A percentile compares a stretch with the other conserved stretches of the same genome.
Evolutionary conservation across 2,113 vertebrate species (phyloP).

Genomic region (Apodemus sylvaticus): DNA sequence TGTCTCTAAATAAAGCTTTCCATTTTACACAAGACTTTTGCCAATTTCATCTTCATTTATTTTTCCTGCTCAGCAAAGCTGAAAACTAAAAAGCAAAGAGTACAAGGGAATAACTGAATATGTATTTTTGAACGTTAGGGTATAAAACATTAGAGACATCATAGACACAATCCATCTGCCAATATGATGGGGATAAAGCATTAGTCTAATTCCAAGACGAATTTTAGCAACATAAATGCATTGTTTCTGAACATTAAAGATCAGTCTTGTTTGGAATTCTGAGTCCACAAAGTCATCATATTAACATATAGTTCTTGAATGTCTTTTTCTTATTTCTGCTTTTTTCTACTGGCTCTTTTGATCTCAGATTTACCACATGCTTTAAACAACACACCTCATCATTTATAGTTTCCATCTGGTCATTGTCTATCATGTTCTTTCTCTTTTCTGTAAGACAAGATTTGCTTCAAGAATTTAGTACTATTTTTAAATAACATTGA

Average conservation of each 20-base stretch:
- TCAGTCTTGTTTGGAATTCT: neutral
- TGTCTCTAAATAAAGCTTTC: neutral
- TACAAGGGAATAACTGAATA: neutral
- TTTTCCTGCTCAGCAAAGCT: neutral
- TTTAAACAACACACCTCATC: neutral
- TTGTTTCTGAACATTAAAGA: neutral
- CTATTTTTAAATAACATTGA: neutral
- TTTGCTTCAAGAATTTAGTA: neutral
- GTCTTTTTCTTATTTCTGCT: fast-evolving
- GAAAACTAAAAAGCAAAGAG: neutral
- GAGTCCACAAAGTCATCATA: fast-evolving
- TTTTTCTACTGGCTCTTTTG: neutral
- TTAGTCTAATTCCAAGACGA: neutral
- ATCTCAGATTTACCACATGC: neutral
- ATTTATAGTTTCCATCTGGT: neutral
- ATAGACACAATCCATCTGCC: neutral
- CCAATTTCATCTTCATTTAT: neutral
- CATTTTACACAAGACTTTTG: neutral
- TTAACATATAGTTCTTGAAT: neutral
- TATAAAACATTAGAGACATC: neutral
- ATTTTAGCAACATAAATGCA: neutral
- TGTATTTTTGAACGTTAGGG: neutral
- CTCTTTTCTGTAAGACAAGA: neutral
- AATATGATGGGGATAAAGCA: neutral
- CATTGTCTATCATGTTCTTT: neutral